These are phyloP conservation scores for Sapayoa aenigma DNA, from an alignment of 2,113 vertebrate species.

Conservation along the genomic window DNA sequence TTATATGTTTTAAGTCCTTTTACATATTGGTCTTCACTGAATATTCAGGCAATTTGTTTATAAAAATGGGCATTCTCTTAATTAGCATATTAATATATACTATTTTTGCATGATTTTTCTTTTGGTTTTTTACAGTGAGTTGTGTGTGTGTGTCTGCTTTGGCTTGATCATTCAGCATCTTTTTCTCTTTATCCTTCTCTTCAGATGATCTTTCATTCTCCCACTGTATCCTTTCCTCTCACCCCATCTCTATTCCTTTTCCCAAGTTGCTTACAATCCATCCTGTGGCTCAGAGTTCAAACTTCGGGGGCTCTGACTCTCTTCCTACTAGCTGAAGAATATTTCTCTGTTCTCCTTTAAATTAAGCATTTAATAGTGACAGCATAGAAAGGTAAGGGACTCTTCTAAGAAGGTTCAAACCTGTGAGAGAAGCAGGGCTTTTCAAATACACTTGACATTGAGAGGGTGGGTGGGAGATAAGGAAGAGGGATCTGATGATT, in stretches of 20 bases:
- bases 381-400: background rate
- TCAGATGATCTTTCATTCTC: background rate
- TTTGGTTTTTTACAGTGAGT: background rate
- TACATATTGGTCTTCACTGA: background rate
- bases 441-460: background rate
- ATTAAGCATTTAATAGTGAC: background rate
- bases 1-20: background rate
- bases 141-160: background rate
- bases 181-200: background rate
- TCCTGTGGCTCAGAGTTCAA: background rate
- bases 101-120: background rate
- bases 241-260: background rate
- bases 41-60: background rate
- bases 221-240: background rate
- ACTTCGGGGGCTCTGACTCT: background rate
- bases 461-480: background rate
- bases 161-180: background rate
- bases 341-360: background rate
- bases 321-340: background rate
- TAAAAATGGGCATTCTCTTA: background rate
- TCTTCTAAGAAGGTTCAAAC: background rate
- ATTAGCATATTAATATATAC: background rate
- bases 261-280: background rate
- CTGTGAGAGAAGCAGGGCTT: background rate
- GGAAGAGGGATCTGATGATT: background rate